Evolutionary conservation across 1,140 invertebrate genomes (phyloP).

Genomic region (Leptopilina boulardi): DNA sequence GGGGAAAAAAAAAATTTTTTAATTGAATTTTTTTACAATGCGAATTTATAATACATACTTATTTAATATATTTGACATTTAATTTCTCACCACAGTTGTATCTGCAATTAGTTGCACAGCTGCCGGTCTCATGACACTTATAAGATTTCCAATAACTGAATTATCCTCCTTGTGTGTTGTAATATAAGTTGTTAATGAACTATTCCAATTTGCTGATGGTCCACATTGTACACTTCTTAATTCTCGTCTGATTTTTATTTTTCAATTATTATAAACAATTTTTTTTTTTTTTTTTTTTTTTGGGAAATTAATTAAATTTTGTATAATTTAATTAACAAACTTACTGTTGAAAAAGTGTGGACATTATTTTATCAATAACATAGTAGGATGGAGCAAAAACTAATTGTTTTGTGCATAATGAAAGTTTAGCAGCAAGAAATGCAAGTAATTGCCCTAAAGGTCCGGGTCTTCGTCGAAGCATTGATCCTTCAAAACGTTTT

Average conservation of each 20-base stretch:
- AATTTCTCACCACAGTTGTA: conserved; percentile 60
- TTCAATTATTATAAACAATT: too few relatives aligned
- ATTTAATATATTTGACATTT: not conserved
- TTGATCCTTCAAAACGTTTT: conserved; percentile 45
- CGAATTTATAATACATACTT: not conserved
- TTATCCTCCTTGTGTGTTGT: conserved; percentile 55
- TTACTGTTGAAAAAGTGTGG: conserved; percentile 57
- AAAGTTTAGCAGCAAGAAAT: conserved; percentile 59
- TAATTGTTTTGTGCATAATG: conserved; percentile 59
- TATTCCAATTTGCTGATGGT: conserved; percentile 57
- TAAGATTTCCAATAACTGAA: conserved; percentile 61
- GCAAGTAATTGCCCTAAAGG: conserved; percentile 62
- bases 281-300: not conserved
- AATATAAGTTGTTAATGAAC: conserved; percentile 51
- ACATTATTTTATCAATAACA: conserved; percentile 55
- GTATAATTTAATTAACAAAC: conserved; percentile 32
- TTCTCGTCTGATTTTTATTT: conserved; percentile 41
- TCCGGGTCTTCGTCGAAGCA: conserved; percentile 56
- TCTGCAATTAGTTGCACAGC: conserved; percentile 66
- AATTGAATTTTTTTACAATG: too few relatives aligned
- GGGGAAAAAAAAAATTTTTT: too few relatives aligned
- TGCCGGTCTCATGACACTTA: conserved; percentile 60
- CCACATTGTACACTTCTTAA: conserved; percentile 57
- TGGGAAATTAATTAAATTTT: conserved; percentile 13
- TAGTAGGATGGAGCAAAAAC: conserved; percentile 60